Evolutionary conservation across 2,888 invertebrate genomes (phyloP), one percentile per base, ranked within the genome.

Genomic region (Helleia helle): DNA sequence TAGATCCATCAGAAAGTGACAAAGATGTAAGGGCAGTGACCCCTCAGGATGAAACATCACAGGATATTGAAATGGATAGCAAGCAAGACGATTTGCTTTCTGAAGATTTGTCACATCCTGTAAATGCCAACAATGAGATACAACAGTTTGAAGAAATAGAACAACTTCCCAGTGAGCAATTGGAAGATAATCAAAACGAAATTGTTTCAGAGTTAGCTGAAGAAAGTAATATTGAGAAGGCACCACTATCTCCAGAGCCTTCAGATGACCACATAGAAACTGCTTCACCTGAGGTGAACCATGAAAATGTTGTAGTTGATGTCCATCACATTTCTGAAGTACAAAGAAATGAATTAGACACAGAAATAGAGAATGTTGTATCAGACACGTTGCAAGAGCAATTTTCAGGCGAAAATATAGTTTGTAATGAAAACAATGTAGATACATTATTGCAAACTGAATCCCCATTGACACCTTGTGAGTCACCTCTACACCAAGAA

Each of bases 1-100:
- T 64, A 42, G 79, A 77, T 41, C 68, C 67, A 8, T 73, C 71
- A 14, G 81, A 80, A 47, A 71, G 74, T 47, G 77, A 76, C 41
- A 71, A 65, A 46, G 72, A 77, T 40, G 41, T 53, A 5, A 51
- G 66, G 52, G 66, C 53, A 12, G 52, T 62, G 41, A 71, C 76
- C 29, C 74, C 80, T 38, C 71, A 69, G 43, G 74, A 79, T 40
- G 77, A 79, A 49, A 60, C 52, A 12, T 70, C 71, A 37, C 74
- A 81, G 44, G 75, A 77, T 25, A 60, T 71, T 38, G 76, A 77
- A 44, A 69, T 71, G 62, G 74, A 73, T 41, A 67, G 59, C 43
- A 73, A 72, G 55, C n/a, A n/a, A n/a, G n/a, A n/a, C n/a, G n/a
- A n/a, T n/a, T n/a, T n/a, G n/a, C n/a, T n/a, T n/a, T 48, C 57